Percentiles rank a stretch among this genome's conserved stretches.
phyloP scores from a whole-genome alignment of 2,797 vertebrate species.

The Squalus acanthias region DNA sequence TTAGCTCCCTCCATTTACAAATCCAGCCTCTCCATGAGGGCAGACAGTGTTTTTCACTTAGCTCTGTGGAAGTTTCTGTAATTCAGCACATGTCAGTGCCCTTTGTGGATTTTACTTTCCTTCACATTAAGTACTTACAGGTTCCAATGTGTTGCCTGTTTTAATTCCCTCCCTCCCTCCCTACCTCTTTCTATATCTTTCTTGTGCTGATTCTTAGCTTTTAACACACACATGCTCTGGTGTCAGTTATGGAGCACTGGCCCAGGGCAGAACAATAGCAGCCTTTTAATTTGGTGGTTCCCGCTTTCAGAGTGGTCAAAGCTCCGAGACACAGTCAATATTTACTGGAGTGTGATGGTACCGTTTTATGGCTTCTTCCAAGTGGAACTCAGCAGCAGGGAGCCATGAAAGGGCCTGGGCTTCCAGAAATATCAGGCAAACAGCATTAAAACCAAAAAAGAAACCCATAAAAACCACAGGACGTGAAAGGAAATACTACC shows the following conservation, averaged over 20 bases:
- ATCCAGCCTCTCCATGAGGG: constrained; percentile 14
- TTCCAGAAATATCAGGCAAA: constrained; percentile 47
- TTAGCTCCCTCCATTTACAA: constrained; percentile 48
- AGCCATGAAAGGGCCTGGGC: constrained; percentile 51
- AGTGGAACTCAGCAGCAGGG: constrained; percentile 51
- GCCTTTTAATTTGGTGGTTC: constrained; percentile 67
- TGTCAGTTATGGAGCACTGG: constrained; percentile 62
- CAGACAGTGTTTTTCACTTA: constrained; percentile 12
- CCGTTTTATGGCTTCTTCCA: constrained; percentile 58
- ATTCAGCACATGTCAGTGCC: constrained; percentile 46
- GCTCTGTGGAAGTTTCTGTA: constrained; percentile 47
- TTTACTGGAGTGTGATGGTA: constrained; percentile 65
- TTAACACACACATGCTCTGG: constrained; percentile 73
- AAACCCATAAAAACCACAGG: not conserved
- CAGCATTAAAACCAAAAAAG: not conserved
- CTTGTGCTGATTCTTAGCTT: constrained; percentile 42
- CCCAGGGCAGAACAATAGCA: constrained; percentile 70
- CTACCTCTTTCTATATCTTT: constrained; percentile 42
- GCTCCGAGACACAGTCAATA: constrained; percentile 61
- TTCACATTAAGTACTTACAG: constrained; percentile 50
- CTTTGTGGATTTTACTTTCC: constrained; percentile 54
- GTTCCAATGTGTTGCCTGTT: constrained; percentile 58
- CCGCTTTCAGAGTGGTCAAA: constrained; percentile 56
- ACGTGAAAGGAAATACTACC: not conserved
- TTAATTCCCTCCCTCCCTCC: constrained; percentile 54